Evolutionary conservation across 1,140 invertebrate species (phyloP).

Genomic region (Lordiphosa mommai): DNA sequence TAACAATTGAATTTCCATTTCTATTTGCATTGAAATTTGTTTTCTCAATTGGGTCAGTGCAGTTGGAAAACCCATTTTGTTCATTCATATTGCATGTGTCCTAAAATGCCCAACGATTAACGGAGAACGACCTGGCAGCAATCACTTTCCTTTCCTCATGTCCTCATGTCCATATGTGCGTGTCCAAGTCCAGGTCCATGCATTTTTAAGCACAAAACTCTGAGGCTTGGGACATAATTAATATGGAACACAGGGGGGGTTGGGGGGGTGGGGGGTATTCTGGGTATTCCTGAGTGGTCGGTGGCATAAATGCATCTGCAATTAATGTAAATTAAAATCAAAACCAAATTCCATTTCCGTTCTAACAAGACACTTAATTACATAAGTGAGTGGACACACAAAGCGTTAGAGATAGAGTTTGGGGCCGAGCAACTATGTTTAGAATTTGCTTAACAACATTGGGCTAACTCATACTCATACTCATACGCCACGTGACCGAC

Average conservation of each 20-base stretch:
- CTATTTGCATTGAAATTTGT: constrained; percentile 1
- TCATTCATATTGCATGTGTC: constrained; percentile 40
- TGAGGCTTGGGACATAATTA: constrained; percentile 17
- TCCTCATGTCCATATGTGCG: neutral
- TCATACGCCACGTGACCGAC: too few species aligned
- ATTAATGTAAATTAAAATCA: constrained; percentile 75
- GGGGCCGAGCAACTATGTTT: too few species aligned
- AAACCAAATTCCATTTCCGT: constrained; percentile 73
- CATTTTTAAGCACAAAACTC: constrained; percentile 39
- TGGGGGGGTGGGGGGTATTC: neutral
- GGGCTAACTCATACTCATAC: too few species aligned
- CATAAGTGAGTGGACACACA: constrained; percentile 51
- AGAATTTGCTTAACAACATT: constrained; percentile 28
- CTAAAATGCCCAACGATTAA: constrained; percentile 41
- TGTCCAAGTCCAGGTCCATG: constrained; percentile 23
- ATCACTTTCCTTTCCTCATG: constrained; percentile 3
- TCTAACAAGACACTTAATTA: constrained; percentile 69
- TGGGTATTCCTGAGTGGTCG: constrained; percentile 23
- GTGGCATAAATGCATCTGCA: constrained; percentile 57
- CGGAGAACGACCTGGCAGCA: constrained; percentile 10
- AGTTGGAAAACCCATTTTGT: constrained; percentile 1
- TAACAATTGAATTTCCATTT: constrained; percentile 1
- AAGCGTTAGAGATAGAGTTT: neutral
- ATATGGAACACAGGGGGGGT: constrained; percentile 24
- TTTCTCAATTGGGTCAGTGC: constrained; percentile 7